Base-by-base conservation (phyloP, 2,888 invertebrate species). In the Schizotus pectinicornis region DNA sequence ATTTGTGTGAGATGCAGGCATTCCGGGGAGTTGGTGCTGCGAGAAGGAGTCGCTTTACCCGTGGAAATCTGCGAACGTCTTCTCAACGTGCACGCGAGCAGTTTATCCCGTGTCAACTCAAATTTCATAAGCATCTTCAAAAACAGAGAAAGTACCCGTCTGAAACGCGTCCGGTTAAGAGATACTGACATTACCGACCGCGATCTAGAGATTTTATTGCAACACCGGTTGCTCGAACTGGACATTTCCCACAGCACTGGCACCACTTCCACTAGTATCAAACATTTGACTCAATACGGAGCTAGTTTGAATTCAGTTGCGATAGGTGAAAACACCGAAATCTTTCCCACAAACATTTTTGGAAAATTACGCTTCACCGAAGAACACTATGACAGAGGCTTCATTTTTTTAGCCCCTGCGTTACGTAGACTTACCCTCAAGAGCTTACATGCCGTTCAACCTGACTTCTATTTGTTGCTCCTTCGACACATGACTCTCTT, bases 181-280 rank as follows among this genome's bases (percentile, higher is more conserved):
- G 88, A 90, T 73, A 87, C 90, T 14, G 83, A 84, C 35, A 85
- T 95, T 39, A 88, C 88, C 7, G 89, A 91, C 74, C 81, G 83
- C 59, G 89, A 91, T 54, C 79, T 95, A 45, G 82, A 85, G 65
- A 85, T 85, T 48, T 79, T 95, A 9, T 81, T 91, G 77, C 84
- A 84, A 46, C 95, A 95, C 78, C 86, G 88, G 63, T 83, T 93
- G 35, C 80, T 83, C 8, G 89, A 90, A 62, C 79, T 96, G 43
- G 90, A 92, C 66, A 81, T 95, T 62, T 85, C 87, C 54, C 88
- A 91, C 69, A 93, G 93, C 76, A 83, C 85, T 61, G 83, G 85
- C 62, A 79, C 94, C 39, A 86, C 88, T 0, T 81, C 84, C 37
- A 77, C 80, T 13, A 85, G 88, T 13, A 82, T 94, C 60, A 84